Base-by-base conservation (phyloP, 1,140 invertebrate genomes). In the Drosophila mojavensis region DNA sequence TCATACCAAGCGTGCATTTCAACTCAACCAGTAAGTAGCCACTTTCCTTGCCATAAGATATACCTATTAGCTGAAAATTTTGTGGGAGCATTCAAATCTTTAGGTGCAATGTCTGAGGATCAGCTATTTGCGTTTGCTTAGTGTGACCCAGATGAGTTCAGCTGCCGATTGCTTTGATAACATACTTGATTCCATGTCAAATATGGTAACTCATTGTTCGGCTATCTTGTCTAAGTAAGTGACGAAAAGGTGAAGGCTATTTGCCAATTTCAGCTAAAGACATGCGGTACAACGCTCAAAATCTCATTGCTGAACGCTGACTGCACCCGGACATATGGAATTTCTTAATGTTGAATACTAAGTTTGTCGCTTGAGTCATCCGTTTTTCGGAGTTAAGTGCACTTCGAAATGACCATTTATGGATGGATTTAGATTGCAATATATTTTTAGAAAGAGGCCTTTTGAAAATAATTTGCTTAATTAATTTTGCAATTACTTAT, bases 171-270 rank as follows among this genome's bases (percentile, higher is more conserved):
- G 30, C 36, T 39, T 63, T 55, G 28, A 54, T 54, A 39, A 47
- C 48, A 62, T 76, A 66, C 71, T 80, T 54, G 41, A 62, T 54
- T 65, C 66, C 33, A 75, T 71, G 65, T 72, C 71, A 80, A 80
- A 54, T 41, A 76, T 56, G 59, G 41, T 24, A 33, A 4, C 36
- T 41, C 28, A 51, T 66, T 61, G 41, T 63, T 75, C 63, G 9
- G n/a, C 56, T 24, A 28, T n/a, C 7, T 41, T 45, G 48, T 26
- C 17, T 36, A 10, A 64, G 7, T 48, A 26, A 41, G 41, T 54
- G 55, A 48, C 36, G 28, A 67, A 81, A 77, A 81, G 79, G 79
- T 81, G 43, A 74, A 74, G 74, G 74, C 59, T 47, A 24, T 33
- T 51, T 50, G 20, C 1, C 10, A 13, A 45, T 39, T 39, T 17